Evolutionary conservation across 2,888 invertebrate genomes (phyloP).

Genomic region (Trileptium ribeirensis): DNA sequence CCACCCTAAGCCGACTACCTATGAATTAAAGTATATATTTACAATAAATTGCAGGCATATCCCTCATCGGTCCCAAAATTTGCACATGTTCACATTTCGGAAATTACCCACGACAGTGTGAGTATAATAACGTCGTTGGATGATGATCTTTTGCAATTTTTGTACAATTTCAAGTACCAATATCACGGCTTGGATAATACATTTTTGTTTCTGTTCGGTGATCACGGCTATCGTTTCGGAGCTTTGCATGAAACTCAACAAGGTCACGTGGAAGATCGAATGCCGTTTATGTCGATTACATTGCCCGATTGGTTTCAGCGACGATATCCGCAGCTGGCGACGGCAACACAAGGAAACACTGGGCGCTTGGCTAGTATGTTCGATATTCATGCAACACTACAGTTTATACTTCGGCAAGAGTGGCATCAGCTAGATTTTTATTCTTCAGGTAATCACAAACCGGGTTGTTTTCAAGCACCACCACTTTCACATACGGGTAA

Average conservation of each 20-base stretch:
- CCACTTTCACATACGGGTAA: neutral
- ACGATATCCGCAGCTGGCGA: neutral
- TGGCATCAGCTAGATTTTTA: neutral
- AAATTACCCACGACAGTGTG: neutral
- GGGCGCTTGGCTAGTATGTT: neutral
- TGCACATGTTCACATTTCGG: neutral
- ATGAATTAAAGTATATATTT: too few species aligned
- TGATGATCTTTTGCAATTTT: neutral
- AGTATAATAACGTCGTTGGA: neutral
- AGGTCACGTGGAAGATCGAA: neutral
- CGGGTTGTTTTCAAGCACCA: too few species aligned
- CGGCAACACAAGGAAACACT: neutral
- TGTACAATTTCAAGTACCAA: neutral
- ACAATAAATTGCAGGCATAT: too few species aligned
- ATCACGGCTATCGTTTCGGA: neutral
- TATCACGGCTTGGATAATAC: neutral
- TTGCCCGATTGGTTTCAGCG: neutral
- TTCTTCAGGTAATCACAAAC: too few species aligned
- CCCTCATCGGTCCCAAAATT: neutral
- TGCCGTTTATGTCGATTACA: neutral
- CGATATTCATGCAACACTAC: neutral
- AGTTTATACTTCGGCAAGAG: neutral
- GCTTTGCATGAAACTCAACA: neutral
- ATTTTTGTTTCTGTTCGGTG: neutral
- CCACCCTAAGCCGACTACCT: too few species aligned